A percentile compares a stretch with the other conserved stretches of the same genome.
Conservation (phyloP, 2,113 vertebrate genomes). For the Anser brachyrhynchus region DNA sequence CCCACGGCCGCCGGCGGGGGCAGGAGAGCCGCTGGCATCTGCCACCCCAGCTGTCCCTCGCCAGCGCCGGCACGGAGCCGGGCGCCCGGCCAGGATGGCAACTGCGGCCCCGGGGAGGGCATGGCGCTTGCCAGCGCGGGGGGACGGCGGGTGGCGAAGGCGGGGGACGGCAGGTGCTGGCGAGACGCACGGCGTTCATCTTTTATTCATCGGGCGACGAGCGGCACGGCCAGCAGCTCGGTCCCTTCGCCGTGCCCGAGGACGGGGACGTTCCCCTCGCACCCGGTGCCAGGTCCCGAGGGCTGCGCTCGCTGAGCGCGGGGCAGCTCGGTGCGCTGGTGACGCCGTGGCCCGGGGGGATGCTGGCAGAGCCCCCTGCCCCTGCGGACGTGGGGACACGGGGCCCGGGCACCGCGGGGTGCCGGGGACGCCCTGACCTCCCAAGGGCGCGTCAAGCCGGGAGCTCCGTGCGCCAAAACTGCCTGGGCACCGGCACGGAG, state of each 20-base stretch:
- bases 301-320: not conserved
- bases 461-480: not conserved
- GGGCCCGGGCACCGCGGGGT: not conserved
- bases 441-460: conserved; percentile 40
- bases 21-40: conserved; percentile 17
- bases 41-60: conserved; percentile 41
- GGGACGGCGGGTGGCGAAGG: not conserved
- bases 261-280: not conserved
- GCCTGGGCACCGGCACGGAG: not conserved
- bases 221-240: not conserved
- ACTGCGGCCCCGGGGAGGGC: conserved; percentile 50
- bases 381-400: not conserved
- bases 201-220: conserved; percentile 50
- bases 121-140: not conserved
- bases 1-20: not conserved
- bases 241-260: not conserved
- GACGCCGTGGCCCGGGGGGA: not conserved
- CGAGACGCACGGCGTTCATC: conserved; percentile 38
- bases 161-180: conserved; percentile 21
- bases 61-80: conserved; percentile 19
- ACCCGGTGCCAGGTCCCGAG: not conserved
- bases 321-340: not conserved
- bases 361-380: not conserved
- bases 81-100: conserved; percentile 59
- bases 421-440: conserved; percentile 57